Evolutionary conservation across 2,113 vertebrate species (phyloP).

Genomic region (Percopsis transmontana): DNA sequence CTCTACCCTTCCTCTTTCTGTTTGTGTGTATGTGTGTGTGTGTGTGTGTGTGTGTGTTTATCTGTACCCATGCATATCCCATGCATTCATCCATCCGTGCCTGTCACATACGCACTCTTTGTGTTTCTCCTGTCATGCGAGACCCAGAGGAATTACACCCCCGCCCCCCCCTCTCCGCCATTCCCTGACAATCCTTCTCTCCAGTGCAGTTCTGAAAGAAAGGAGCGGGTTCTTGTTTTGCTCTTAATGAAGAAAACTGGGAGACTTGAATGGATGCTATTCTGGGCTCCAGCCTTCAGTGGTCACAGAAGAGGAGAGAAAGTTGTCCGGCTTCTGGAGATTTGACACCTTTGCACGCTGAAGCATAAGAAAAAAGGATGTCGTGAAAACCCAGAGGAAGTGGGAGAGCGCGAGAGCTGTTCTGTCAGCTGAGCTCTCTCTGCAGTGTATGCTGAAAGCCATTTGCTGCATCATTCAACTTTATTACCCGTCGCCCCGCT

Average conservation of each 20-base stretch:
- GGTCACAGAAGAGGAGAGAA: conserved; percentile 18
- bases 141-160: conserved; percentile 34
- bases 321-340: conserved; percentile 26
- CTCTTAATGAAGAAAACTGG: conserved; percentile 44
- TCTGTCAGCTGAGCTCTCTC: conserved; percentile 21
- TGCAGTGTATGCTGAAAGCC: conserved; percentile 16
- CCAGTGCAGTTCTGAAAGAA: conserved; percentile 1
- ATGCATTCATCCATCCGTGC: too few species aligned
- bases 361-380: conserved; percentile 15
- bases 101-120: conserved; percentile 13
- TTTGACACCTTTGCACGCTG: conserved; percentile 29
- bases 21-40: too few species aligned
- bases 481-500: conserved; percentile 14
- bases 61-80: too few species aligned
- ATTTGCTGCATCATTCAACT: conserved; percentile 20
- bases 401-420: neutral
- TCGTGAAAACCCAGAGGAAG: neutral
- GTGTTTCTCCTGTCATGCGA: conserved; percentile 52
- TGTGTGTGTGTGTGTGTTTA: too few species aligned
- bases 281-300: conserved; percentile 41
- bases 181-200: conserved; percentile 11
- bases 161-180: conserved; percentile 19
- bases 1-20: too few species aligned
- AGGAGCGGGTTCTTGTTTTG: conserved; percentile 32
- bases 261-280: conserved; percentile 55